phyloP scores from a whole-genome alignment of 2,888 invertebrate genomes.

The Timema podura region DNA sequence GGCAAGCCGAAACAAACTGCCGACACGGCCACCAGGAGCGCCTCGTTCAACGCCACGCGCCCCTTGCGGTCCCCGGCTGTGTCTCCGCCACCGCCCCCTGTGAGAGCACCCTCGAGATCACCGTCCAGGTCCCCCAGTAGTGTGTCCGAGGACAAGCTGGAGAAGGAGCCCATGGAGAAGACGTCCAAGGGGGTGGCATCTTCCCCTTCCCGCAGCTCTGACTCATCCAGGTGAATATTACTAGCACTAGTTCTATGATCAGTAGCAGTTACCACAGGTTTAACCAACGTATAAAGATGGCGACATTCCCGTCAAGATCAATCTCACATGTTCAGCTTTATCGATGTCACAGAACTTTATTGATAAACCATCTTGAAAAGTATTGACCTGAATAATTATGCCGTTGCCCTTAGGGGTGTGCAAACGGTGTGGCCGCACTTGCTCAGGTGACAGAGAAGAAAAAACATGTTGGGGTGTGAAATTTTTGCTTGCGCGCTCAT shows the following conservation, averaged over 20 bases:
- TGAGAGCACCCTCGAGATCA: constrained; percentile 20
- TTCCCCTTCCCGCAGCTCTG: background rate
- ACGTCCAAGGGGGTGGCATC: background rate
- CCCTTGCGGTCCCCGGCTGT: constrained; percentile 43
- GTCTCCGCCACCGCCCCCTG: constrained; percentile 47
- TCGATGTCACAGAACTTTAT: too few relatives aligned
- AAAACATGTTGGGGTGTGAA: too few relatives aligned
- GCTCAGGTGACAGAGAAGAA: too few relatives aligned
- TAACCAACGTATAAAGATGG: too few relatives aligned
- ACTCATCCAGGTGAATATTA: background rate
- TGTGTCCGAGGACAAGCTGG: constrained; percentile 35
- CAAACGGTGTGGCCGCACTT: too few relatives aligned
- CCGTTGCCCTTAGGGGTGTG: too few relatives aligned
- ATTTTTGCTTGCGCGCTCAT: too few relatives aligned
- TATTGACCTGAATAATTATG: too few relatives aligned
- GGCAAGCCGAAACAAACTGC: constrained; percentile 19
- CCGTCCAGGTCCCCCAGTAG: constrained; percentile 40
- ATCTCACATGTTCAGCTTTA: too few relatives aligned
- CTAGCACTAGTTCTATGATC: background rate
- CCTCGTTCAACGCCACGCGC: constrained; percentile 53
- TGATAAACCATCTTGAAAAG: too few relatives aligned
- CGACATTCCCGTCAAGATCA: too few relatives aligned
- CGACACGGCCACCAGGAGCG: constrained; percentile 49
- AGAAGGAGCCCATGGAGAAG: constrained; percentile 19
- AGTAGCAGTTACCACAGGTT: too few relatives aligned